Conservation (phyloP, 1,140 invertebrate species). For the Tetraneura akinire region DNA sequence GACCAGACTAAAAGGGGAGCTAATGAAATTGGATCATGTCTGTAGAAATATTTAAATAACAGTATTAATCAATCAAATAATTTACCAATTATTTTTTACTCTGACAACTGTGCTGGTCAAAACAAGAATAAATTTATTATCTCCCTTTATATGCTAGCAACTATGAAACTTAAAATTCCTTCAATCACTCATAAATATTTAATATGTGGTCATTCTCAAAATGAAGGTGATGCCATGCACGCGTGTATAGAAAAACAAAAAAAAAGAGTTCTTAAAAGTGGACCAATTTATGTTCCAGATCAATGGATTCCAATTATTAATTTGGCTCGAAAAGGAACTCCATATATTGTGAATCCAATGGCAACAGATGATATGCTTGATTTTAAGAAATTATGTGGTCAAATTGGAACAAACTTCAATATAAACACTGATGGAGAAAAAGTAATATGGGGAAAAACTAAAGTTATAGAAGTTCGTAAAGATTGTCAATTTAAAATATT, state of each 20-base stretch:
- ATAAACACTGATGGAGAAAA: not conserved
- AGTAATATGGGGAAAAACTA: not conserved
- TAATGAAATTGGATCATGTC: constrained; percentile 43
- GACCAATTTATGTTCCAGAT: constrained; percentile 26
- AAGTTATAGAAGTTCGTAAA: not conserved
- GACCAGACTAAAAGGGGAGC: constrained; percentile 53
- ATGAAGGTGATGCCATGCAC: constrained; percentile 13
- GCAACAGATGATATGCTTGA: not conserved
- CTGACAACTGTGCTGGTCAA: constrained; percentile 54
- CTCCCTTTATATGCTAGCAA: constrained; percentile 32
- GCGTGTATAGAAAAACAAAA: not conserved
- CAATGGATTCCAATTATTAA: not conserved
- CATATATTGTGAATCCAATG: not conserved
- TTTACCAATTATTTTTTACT: constrained; percentile 54
- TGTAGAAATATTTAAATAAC: not conserved
- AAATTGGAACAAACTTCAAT: not conserved
- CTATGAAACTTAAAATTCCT: not conserved
- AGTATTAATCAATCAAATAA: no score
- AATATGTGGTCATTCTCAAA: constrained; percentile 22
- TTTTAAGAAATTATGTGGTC: not conserved
- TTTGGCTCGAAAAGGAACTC: not conserved
- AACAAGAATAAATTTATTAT: constrained; percentile 52
- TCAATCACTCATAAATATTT: constrained; percentile 48
- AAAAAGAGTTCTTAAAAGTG: not conserved
- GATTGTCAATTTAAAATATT: not conserved